Percentiles rank a stretch among this genome's conserved stretches.
Evolutionary conservation across 2,888 invertebrate species (phyloP).

Genomic region (Pollenia griseotomentosa): DNA sequence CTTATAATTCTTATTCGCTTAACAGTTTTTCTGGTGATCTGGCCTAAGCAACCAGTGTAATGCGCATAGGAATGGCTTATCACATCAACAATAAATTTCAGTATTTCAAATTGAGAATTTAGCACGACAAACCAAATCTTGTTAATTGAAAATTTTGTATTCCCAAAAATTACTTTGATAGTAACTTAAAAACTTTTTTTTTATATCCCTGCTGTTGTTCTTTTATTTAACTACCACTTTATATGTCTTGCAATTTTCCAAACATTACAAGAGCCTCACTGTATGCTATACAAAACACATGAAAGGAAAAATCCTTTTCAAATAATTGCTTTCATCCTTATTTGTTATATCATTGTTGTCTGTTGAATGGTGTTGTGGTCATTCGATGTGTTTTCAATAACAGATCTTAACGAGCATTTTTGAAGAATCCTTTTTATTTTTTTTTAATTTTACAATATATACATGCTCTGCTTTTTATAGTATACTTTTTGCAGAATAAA

Average conservation of each 20-base stretch:
- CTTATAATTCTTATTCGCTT: too few species aligned
- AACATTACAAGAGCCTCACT: too few species aligned
- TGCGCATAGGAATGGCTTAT: too few species aligned
- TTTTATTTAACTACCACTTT: constrained; percentile 6
- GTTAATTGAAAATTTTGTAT: too few species aligned
- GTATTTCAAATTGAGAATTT: too few species aligned
- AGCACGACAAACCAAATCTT: too few species aligned
- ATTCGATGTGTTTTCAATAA: constrained; percentile 40
- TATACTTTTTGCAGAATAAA: constrained; percentile 5
- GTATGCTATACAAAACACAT: too few species aligned
- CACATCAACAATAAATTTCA: too few species aligned
- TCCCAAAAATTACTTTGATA: too few species aligned
- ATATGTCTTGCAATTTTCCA: not conserved
- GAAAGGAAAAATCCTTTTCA: constrained; percentile 5
- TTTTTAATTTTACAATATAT: not conserved
- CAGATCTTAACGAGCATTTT: constrained; percentile 53
- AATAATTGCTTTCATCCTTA: constrained; percentile 22
- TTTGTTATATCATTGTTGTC: constrained; percentile 5
- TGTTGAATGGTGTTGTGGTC: constrained; percentile 32
- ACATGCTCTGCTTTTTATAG: not conserved
- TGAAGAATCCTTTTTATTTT: constrained; percentile 41
- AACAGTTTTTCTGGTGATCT: too few species aligned
- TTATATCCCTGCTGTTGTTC: not conserved
- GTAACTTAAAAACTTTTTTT: too few species aligned
- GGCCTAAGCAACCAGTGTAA: too few species aligned